Percentiles rank a stretch among this genome's conserved stretches.
Conservation (phyloP, 1,140 invertebrate genomes). For the Hycleus phaleratus region DNA sequence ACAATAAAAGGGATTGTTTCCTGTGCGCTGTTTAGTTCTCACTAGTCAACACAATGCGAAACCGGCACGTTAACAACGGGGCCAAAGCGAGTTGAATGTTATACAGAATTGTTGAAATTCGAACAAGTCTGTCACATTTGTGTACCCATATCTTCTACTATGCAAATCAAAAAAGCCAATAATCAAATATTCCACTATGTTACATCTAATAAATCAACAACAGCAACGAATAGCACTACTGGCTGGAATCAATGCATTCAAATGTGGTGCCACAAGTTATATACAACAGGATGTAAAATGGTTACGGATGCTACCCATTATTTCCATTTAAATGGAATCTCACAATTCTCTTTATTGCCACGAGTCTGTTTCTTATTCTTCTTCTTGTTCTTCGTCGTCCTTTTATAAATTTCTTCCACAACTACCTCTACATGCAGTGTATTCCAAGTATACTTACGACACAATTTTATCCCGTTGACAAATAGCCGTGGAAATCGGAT, state of each 20-base stretch:
- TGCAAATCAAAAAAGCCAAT: no score
- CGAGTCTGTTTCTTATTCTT: conserved; percentile 22
- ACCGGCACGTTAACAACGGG: background rate
- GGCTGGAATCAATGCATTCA: no score
- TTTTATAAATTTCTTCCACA: no score
- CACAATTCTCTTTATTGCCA: conserved; percentile 25
- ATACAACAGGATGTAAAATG: conserved; percentile 28
- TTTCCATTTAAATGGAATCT: conserved; percentile 34
- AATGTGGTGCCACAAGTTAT: conserved; percentile 17
- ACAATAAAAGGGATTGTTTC: conserved; percentile 12
- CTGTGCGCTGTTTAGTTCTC: conserved; percentile 8
- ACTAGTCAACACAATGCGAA: conserved; percentile 7
- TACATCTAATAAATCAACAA: no score
- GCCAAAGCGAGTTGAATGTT: no score
- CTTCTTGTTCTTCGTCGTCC: background rate
- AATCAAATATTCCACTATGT: no score
- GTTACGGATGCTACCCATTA: conserved; percentile 27
- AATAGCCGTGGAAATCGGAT: conserved; percentile 24
- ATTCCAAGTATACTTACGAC: conserved; percentile 26
- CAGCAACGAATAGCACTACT: no score
- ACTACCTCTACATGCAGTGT: conserved; percentile 5
- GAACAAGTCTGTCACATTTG: no score
- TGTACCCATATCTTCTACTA: no score
- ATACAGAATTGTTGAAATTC: no score
- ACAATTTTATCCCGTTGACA: conserved; percentile 25